These are phyloP conservation scores for Tragelaphus oryx DNA, from an alignment of 2,797 vertebrate genomes.

Conservation along the genomic window DNA sequence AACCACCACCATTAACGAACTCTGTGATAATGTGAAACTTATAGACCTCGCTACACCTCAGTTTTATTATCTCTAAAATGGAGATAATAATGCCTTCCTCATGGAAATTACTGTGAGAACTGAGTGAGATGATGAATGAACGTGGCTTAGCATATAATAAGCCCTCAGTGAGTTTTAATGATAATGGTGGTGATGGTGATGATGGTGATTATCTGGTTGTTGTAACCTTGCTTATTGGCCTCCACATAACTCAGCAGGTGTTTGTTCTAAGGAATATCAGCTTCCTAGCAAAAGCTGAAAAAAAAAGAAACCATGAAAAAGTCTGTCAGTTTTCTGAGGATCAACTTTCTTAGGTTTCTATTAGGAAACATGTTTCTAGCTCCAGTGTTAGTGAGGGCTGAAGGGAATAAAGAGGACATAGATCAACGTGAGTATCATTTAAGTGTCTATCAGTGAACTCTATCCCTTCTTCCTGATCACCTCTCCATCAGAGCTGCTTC, in stretches of 20 bases:
- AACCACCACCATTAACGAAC: background rate
- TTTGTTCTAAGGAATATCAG: background rate
- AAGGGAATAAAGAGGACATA: background rate
- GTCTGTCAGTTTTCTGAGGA: background rate
- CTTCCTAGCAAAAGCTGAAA: background rate
- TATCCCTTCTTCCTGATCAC: background rate
- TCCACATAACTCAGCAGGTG: background rate
- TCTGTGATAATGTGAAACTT: background rate
- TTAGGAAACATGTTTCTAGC: background rate
- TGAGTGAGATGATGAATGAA: background rate
- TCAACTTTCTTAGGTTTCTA: background rate
- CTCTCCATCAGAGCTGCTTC: background rate
- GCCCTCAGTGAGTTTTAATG: background rate
- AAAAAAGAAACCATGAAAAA: background rate
- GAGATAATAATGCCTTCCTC: background rate
- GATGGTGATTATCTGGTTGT: background rate
- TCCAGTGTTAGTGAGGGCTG: background rate
- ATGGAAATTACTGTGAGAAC: background rate
- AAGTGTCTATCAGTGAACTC: background rate
- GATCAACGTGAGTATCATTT: too few relatives aligned
- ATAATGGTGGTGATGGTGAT: background rate
- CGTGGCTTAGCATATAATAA: background rate
- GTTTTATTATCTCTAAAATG: background rate
- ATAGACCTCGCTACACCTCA: background rate
- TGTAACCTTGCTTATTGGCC: background rate